phyloP scores from a whole-genome alignment of 2,888 invertebrate genomes.

The Microctonus brassicae region DNA sequence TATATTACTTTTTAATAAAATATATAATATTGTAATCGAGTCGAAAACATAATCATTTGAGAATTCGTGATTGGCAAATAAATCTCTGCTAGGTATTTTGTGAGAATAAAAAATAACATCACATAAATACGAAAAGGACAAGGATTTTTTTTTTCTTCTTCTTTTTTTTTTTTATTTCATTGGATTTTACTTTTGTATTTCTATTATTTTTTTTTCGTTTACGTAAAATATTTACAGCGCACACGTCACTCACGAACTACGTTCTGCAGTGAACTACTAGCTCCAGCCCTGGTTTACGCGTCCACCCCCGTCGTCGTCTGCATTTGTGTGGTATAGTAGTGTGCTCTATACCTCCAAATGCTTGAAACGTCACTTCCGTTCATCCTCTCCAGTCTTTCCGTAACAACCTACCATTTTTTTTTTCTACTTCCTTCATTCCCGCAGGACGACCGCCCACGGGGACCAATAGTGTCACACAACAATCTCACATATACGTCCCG shows the following conservation, averaged over 20 bases:
- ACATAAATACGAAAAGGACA: neutral
- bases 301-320: slow-evolving; percentile 45
- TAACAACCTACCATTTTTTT: slow-evolving; percentile 30
- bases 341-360: slow-evolving; percentile 46
- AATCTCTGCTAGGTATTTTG: too few species aligned
- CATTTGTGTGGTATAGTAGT: slow-evolving; percentile 26
- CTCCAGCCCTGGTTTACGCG: slow-evolving; percentile 60
- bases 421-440: slow-evolving; percentile 23
- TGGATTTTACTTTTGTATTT: neutral
- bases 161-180: neutral
- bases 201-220: neutral
- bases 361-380: slow-evolving; percentile 47
- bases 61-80: too few species aligned
- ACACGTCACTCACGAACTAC: slow-evolving; percentile 65
- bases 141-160: neutral
- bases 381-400: slow-evolving; percentile 38
- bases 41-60: too few species aligned
- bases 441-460: slow-evolving; percentile 19
- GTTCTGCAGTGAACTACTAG: slow-evolving; percentile 66
- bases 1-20: neutral
- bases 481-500: slow-evolving; percentile 21
- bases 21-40: too few species aligned
- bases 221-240: slow-evolving; percentile 1
- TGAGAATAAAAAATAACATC: too few species aligned
- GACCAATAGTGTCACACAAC: slow-evolving; percentile 33